Base-by-base conservation (phyloP, 2,797 vertebrate genomes). In the Microcaecilia unicolor region DNA sequence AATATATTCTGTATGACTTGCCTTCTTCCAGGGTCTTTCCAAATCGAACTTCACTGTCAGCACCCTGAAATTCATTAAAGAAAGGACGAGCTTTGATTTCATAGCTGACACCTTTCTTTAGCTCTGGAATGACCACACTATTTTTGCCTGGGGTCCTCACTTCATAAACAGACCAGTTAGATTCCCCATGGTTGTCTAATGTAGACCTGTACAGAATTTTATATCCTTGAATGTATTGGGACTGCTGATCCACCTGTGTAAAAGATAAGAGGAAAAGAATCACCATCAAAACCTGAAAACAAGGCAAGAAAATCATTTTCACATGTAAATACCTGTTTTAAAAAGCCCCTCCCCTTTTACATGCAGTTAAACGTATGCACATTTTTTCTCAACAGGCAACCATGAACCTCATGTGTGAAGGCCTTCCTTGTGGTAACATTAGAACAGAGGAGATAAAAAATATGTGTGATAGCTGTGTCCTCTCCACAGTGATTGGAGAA, bases 31-130 rank as follows among this genome's bases (percentile, higher is more conserved):
- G 72, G 6, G 96, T 98, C 75, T 88, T 94, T 50, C 83, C 92
- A 65, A 91, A 88, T 74, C 93, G 96, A 43, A 97, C 80, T 69
- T 99, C 95, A 5, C 96, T 99, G 63, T 99, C 96, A n/a, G 93
- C 89, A 58, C 96, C 96, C 74, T 96, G 92, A 81, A 99, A 99
- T 61, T 98, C 96, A 25, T 98, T 92, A 81, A 98, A 99, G 75
- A 97, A 99, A 16, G 96, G 95, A 13, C 90, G 89, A 44, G 93
- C 85, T 72, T 99, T 99, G 72, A 98, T 93, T 73, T 99, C 90
- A 0, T 98, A 99, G 48, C 87, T 92, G 57, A 93, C 75, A 13
- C 96, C 96, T 51, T 97, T 98, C 53, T 78, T 88, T 28, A 99
- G 90, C 55, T 95, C 90, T 0, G 91, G 83, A 53, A 98, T 86